Percentiles rank a stretch among this genome's conserved stretches.
phyloP scores from a whole-genome alignment of 2,797 vertebrate species.

The Mus minutoides region DNA sequence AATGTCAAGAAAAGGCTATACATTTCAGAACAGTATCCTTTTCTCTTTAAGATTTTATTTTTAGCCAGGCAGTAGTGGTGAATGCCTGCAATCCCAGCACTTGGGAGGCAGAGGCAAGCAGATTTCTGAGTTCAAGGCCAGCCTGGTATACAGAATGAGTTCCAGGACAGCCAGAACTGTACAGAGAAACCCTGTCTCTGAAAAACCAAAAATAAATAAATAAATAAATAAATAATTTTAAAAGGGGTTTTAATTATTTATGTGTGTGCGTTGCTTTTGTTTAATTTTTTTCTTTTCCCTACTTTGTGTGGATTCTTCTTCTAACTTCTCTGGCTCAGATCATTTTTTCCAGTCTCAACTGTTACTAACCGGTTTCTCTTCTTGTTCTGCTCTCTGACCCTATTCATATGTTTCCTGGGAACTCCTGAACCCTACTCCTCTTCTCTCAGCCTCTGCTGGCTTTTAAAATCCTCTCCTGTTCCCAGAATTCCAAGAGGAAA shows the following conservation, averaged over 20 bases:
- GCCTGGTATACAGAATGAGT: too few species aligned
- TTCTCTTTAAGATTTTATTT: neutral
- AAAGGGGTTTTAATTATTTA: neutral
- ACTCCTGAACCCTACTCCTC: neutral
- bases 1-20: constrained; percentile 10
- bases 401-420: neutral
- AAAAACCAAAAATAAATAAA: too few species aligned
- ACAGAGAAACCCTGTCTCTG: too few species aligned
- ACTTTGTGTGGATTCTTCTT: neutral
- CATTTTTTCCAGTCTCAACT: neutral
- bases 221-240: too few species aligned
- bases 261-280: neutral
- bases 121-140: too few species aligned
- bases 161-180: too few species aligned
- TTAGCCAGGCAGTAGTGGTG: neutral
- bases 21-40: neutral
- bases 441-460: neutral
- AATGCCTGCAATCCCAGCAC: too few species aligned
- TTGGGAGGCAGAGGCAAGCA: too few species aligned
- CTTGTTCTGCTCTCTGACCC: neutral
- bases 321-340: neutral
- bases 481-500: neutral
- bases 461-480: neutral
- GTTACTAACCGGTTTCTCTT: neutral
- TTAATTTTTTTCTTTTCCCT: neutral